Percentiles rank a stretch among this genome's conserved stretches.
phyloP scores from a whole-genome alignment of 1,140 invertebrate species.

The Eciton burchellii region DNA sequence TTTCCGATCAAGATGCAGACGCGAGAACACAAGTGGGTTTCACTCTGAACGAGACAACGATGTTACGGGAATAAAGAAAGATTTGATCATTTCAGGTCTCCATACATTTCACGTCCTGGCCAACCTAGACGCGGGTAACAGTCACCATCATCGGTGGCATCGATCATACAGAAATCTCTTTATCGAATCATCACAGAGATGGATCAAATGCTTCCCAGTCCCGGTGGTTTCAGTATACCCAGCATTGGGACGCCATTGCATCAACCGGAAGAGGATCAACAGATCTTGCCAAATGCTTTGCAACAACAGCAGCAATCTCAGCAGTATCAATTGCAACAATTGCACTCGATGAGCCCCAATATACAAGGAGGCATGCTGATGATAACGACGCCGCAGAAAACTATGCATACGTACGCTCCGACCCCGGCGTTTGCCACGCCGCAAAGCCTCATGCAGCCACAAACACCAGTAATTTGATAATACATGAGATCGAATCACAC shows the following conservation, averaged over 20 bases:
- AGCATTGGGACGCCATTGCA: constrained; percentile 95
- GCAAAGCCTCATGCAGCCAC: constrained; percentile 92
- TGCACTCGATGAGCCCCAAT: constrained; percentile 87
- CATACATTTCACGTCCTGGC: no score
- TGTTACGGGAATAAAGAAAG: no score
- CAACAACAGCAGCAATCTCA: constrained; percentile 90
- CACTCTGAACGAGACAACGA: no score
- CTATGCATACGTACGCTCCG: constrained; percentile 90
- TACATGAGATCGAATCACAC: no score
- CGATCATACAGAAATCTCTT: background rate
- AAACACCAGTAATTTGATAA: constrained; percentile 91
- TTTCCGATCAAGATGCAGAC: no score
- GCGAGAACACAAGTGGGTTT: no score
- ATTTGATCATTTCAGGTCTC: no score
- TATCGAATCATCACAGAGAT: constrained; percentile 84
- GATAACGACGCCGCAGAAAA: constrained; percentile 88
- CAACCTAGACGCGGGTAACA: no score
- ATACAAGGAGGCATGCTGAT: constrained; percentile 85
- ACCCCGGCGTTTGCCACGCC: constrained; percentile 89
- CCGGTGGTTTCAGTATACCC: constrained; percentile 94
- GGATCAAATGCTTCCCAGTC: constrained; percentile 96
- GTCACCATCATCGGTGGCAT: background rate
- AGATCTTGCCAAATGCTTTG: constrained; percentile 92
- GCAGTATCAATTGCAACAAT: constrained; percentile 82
- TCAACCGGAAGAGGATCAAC: constrained; percentile 96